Percentiles rank a stretch among this genome's conserved stretches.
Evolutionary conservation across 1,140 invertebrate species (phyloP).

Genomic region (Cyclina sinensis): DNA sequence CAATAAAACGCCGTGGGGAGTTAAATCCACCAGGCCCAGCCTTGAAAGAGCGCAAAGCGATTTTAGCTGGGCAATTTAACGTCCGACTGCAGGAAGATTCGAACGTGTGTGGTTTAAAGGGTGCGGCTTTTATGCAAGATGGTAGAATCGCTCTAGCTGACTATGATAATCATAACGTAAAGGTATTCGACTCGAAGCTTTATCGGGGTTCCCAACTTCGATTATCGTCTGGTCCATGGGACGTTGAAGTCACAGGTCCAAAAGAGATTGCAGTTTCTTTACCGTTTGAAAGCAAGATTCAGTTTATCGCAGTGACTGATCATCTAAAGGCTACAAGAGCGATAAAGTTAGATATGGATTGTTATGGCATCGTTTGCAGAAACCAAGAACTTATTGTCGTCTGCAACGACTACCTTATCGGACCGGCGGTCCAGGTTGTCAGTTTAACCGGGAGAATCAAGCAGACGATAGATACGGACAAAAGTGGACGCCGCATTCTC

Average conservation of each 20-base stretch:
- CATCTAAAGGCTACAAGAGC: conserved; percentile 45
- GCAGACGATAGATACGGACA: conserved; percentile 66
- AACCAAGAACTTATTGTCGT: conserved; percentile 64
- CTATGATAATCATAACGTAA: conserved; percentile 66
- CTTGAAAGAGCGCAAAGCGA: conserved; percentile 31
- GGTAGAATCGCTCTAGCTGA: conserved; percentile 57
- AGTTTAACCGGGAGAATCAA: conserved; percentile 61
- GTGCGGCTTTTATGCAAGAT: conserved; percentile 41
- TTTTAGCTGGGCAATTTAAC: conserved; percentile 61
- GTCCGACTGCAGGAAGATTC: conserved; percentile 54
- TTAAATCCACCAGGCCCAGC: neutral
- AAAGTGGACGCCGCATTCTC: conserved; percentile 49
- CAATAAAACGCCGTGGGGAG: conserved; percentile 50
- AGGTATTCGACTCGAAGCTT: conserved; percentile 60
- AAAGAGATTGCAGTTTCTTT: conserved; percentile 58
- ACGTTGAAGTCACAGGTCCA: conserved; percentile 59
- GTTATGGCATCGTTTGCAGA: conserved; percentile 62
- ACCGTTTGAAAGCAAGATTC: conserved; percentile 67
- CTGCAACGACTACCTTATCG: conserved; percentile 65
- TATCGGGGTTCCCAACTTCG: conserved; percentile 52
- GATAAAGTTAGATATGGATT: conserved; percentile 65
- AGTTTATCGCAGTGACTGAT: conserved; percentile 57
- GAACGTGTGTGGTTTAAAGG: conserved; percentile 47
- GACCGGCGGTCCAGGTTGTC: conserved; percentile 56
- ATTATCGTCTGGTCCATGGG: conserved; percentile 61